Evolutionary conservation across 2,113 vertebrate genomes (phyloP).

Genomic region (Prolemur simus): DNA sequence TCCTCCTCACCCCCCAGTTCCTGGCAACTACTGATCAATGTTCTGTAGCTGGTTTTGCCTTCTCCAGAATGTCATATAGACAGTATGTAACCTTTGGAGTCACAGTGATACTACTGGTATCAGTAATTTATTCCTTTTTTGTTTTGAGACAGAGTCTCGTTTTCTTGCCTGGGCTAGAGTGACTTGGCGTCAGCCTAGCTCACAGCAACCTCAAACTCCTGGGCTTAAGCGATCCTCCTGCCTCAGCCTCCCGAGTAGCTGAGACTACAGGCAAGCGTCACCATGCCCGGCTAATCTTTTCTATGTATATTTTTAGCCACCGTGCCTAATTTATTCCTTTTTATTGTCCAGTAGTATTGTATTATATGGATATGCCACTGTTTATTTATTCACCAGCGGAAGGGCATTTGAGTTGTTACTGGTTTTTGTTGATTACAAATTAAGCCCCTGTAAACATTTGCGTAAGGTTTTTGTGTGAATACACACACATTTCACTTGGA

Average conservation of each 20-base stretch:
- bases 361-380: background rate
- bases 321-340: slow-evolving; percentile 32
- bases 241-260: too few relatives aligned
- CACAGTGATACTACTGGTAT: background rate
- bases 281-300: too few relatives aligned
- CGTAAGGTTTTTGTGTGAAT: background rate
- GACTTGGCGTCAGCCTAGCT: too few relatives aligned
- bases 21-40: background rate
- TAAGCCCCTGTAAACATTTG: background rate
- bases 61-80: background rate
- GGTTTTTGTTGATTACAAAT: background rate
- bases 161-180: too few relatives aligned
- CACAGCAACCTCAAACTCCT: too few relatives aligned
- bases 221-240: too few relatives aligned
- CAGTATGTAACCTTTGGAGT: background rate
- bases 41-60: background rate
- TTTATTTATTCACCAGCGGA: background rate
- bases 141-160: too few relatives aligned
- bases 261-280: too few relatives aligned
- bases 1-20: background rate
- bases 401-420: background rate
- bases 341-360: background rate
- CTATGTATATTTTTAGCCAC: too few relatives aligned
- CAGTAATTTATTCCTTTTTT: slow-evolving; percentile 14
- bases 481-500: background rate